These are phyloP conservation scores for Harpalus rufipes DNA, from an alignment of 2,888 invertebrate genomes.

Conservation along the genomic window DNA sequence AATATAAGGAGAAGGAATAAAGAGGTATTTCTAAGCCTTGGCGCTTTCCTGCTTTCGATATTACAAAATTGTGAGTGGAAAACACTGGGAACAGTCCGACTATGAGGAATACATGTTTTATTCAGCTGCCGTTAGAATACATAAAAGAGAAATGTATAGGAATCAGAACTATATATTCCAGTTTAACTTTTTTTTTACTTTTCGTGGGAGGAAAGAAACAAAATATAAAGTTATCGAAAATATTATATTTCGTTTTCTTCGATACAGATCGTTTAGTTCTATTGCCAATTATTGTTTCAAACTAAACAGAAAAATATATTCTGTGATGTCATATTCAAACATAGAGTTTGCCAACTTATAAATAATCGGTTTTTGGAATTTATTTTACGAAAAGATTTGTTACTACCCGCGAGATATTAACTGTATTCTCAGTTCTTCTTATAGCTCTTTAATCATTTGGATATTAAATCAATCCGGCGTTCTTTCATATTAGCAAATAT, in stretches of 20 bases:
- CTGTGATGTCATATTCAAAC: no score
- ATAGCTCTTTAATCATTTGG: no score
- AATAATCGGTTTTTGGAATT: no score
- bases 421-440: no score
- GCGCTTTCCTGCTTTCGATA: slow-evolving; percentile 15
- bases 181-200: not conserved
- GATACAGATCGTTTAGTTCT: not conserved
- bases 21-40: slow-evolving; percentile 8
- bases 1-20: not conserved
- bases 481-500: no score
- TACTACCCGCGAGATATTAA: no score
- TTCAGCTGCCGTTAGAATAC: slow-evolving; percentile 47
- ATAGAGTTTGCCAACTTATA: no score
- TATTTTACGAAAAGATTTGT: no score
- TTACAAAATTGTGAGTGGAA: slow-evolving; percentile 28
- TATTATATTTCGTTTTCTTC: not conserved
- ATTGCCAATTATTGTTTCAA: not conserved
- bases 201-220: not conserved
- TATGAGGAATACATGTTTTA: slow-evolving; percentile 45
- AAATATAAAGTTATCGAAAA: not conserved
- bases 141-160: slow-evolving; percentile 18
- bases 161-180: slow-evolving; percentile 18
- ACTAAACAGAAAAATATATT: not conserved
- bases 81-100: slow-evolving; percentile 8
- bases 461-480: no score